Conservation (phyloP, 2,797 vertebrate species). For the Yasuhikotakia modesta region DNA sequence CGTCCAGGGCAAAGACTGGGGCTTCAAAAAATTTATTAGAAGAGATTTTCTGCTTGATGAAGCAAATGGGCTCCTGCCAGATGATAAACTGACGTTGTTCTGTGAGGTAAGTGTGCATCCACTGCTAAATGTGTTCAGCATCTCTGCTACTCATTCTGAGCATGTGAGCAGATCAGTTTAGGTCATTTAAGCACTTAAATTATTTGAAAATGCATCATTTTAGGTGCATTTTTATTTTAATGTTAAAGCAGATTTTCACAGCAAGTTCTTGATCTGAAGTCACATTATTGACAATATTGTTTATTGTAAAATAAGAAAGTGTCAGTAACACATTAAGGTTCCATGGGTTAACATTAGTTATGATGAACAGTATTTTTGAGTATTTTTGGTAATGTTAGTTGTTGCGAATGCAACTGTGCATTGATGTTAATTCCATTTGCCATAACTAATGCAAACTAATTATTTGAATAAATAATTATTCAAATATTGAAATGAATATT, state of each 20-base stretch:
- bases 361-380: too few relatives aligned
- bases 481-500: too few relatives aligned
- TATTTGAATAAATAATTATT: too few relatives aligned
- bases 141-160: not conserved
- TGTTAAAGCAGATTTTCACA: not conserved
- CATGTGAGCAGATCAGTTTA: not conserved
- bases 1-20: conserved; percentile 99
- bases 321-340: too few relatives aligned
- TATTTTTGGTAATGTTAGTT: too few relatives aligned
- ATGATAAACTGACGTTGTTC: conserved; percentile 97
- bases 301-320: not conserved
- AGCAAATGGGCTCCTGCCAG: conserved; percentile 96
- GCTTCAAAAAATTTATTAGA: conserved; percentile 98
- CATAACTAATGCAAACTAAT: too few relatives aligned
- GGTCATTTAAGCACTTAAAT: not conserved
- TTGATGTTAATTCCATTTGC: too few relatives aligned
- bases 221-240: not conserved
- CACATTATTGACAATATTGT: not conserved
- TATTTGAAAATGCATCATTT: not conserved
- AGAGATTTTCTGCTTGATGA: conserved; percentile 98
- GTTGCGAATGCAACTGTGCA: too few relatives aligned
- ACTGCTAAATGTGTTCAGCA: not conserved
- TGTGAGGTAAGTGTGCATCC: conserved; percentile 84
- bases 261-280: not conserved
- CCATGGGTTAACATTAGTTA: too few relatives aligned